phyloP scores from a whole-genome alignment of 2,113 vertebrate species.

The Halcyon malimbica region DNA sequence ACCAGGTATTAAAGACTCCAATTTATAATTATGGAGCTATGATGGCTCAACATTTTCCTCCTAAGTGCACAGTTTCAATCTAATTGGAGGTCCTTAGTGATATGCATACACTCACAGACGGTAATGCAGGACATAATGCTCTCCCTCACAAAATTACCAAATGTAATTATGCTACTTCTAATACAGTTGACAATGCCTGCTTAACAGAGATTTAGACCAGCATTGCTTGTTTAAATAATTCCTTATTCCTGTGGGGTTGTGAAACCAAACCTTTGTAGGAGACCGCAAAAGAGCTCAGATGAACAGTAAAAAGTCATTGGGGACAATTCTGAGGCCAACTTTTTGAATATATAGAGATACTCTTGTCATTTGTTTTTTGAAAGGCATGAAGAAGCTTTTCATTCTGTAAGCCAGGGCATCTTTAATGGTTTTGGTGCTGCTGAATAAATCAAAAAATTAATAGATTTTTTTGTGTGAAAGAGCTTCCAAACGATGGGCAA shows the following conservation, averaged over 20 bases:
- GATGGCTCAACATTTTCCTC: background rate
- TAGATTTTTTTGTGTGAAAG: background rate
- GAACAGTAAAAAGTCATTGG: background rate
- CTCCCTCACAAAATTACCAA: background rate
- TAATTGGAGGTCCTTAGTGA: background rate
- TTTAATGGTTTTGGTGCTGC: background rate
- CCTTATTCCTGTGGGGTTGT: background rate
- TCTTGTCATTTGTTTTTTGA: background rate
- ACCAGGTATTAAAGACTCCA: background rate
- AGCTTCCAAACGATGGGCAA: background rate
- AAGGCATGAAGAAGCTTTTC: background rate
- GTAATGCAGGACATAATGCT: background rate
- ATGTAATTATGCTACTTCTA: conserved; percentile 9
- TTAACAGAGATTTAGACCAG: conserved; percentile 4
- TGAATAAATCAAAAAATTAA: background rate
- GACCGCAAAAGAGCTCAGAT: background rate
- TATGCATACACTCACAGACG: background rate
- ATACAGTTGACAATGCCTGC: background rate
- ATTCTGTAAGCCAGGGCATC: background rate
- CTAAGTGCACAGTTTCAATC: background rate
- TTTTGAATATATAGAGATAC: background rate
- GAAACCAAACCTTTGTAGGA: background rate
- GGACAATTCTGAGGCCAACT: background rate
- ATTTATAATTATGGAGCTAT: background rate
- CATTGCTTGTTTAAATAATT: conserved; percentile 18